Conservation (phyloP, 1,140 invertebrate genomes). For the Periplaneta americana region DNA sequence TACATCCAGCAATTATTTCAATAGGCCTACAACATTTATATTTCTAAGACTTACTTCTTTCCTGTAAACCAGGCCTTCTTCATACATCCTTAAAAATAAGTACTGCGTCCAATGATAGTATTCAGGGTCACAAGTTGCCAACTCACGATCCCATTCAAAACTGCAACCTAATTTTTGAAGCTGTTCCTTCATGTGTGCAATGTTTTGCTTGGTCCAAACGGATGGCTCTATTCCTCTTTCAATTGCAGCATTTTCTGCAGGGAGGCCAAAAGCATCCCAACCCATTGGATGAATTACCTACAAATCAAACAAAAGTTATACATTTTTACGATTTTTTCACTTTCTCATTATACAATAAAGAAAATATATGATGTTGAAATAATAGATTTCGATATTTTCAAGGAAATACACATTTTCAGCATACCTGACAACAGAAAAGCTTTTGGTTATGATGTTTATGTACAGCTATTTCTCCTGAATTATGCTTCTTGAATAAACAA, state of each 20-base stretch:
- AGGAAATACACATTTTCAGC: neutral
- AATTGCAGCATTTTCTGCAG: constrained; percentile 98
- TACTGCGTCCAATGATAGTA: constrained; percentile 95
- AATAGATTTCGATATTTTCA: too few species aligned
- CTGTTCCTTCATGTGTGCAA: constrained; percentile 85
- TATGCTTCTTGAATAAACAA: too few species aligned
- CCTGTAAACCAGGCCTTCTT: constrained; percentile 74
- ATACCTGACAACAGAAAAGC: neutral
- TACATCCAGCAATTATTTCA: too few species aligned
- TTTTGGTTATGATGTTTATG: neutral
- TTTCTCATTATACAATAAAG: neutral
- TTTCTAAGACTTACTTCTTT: neutral
- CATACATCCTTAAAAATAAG: constrained; percentile 86
- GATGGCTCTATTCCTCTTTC: constrained; percentile 71
- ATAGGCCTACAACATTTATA: too few species aligned
- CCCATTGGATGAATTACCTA: constrained; percentile 94
- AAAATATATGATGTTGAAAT: neutral
- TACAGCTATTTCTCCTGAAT: too few species aligned
- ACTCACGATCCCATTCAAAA: constrained; percentile 93
- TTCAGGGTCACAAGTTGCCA: constrained; percentile 67
- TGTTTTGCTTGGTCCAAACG: constrained; percentile 88
- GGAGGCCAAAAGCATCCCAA: constrained; percentile 99
- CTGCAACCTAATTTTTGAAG: constrained; percentile 72
- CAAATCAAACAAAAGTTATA: too few species aligned
- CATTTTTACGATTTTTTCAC: too few species aligned